These are phyloP conservation scores for Eutrigla gurnardus DNA, from an alignment of 2,797 vertebrate genomes.

Conservation along the genomic window DNA sequence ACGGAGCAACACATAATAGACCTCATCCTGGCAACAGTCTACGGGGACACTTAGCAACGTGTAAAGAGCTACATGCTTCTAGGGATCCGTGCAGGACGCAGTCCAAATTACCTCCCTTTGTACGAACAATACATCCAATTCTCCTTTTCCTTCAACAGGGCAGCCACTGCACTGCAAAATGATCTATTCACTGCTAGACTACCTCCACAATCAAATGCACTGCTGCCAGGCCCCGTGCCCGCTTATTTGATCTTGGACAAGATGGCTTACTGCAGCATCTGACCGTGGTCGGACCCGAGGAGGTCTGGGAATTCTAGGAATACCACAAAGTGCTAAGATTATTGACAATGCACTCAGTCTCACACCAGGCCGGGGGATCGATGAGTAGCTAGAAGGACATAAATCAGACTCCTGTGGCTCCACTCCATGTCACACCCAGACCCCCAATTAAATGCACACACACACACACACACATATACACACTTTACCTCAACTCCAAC, in stretches of 20 bases:
- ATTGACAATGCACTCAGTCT: slow-evolving; percentile 83
- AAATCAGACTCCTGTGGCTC: slow-evolving; percentile 79
- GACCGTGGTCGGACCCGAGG: slow-evolving; percentile 56
- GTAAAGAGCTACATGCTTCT: slow-evolving; percentile 77
- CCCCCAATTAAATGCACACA: slow-evolving; percentile 64
- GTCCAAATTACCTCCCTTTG: slow-evolving; percentile 65
- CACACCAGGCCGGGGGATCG: slow-evolving; percentile 71
- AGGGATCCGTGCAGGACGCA: slow-evolving; percentile 57
- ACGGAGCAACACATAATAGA: slow-evolving; percentile 84
- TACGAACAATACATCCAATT: slow-evolving; percentile 51
- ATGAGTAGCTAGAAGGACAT: slow-evolving; percentile 78
- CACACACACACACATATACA: slow-evolving; percentile 5
- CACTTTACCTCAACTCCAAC: slow-evolving; percentile 74
- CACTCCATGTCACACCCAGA: slow-evolving; percentile 69
- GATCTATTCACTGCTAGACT: slow-evolving; percentile 46
- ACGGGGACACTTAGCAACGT: slow-evolving; percentile 82
- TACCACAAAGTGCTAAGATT: slow-evolving; percentile 82
- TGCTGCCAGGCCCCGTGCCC: slow-evolving; percentile 57
- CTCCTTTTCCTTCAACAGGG: slow-evolving; percentile 44
- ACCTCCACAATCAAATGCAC: slow-evolving; percentile 60
- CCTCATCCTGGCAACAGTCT: slow-evolving; percentile 83
- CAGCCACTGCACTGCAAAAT: slow-evolving; percentile 45
- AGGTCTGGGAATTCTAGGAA: slow-evolving; percentile 80
- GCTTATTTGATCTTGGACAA: slow-evolving; percentile 70
- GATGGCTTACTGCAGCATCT: slow-evolving; percentile 76